Evolutionary conservation across 2,113 vertebrate genomes (phyloP).

Genomic region (Anhinga rufa): DNA sequence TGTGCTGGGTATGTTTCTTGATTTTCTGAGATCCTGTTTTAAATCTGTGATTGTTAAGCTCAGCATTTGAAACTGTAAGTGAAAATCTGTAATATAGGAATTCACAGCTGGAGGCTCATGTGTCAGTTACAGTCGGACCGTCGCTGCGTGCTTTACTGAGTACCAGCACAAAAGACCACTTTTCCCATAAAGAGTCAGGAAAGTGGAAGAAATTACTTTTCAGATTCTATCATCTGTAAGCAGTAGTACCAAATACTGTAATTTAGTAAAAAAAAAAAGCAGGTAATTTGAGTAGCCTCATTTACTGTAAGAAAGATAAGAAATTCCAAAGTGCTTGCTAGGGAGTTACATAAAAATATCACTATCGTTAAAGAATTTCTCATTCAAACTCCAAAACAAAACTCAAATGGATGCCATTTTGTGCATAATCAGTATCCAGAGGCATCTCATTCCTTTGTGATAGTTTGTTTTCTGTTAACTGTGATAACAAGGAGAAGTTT

Average conservation of each 20-base stretch:
- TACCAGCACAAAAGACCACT: not conserved
- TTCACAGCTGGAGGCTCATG: slow-evolving; percentile 28
- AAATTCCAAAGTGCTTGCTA: not conserved
- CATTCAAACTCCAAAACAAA: slow-evolving; percentile 9
- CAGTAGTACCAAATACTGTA: not conserved
- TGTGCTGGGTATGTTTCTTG: not conserved
- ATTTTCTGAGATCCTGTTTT: not conserved
- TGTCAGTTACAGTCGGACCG: not conserved
- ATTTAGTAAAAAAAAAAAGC: not conserved
- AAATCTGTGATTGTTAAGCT: not conserved
- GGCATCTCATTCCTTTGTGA: not conserved
- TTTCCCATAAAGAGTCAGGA: not conserved
- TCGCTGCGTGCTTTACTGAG: not conserved
- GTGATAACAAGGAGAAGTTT: not conserved
- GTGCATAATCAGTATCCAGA: not conserved
- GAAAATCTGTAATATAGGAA: not conserved
- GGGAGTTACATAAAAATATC: not conserved
- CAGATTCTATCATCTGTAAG: not conserved
- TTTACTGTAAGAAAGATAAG: not conserved
- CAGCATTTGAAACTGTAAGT: not conserved
- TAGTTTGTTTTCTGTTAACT: slow-evolving; percentile 13
- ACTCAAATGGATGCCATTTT: not conserved
- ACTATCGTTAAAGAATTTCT: slow-evolving; percentile 10
- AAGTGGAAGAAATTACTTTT: slow-evolving; percentile 37
- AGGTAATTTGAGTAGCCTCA: not conserved